Evolutionary conservation across 1,140 invertebrate genomes (phyloP), one percentile per base, ranked within the genome.

Genomic region (Drosophila setifemur): DNA sequence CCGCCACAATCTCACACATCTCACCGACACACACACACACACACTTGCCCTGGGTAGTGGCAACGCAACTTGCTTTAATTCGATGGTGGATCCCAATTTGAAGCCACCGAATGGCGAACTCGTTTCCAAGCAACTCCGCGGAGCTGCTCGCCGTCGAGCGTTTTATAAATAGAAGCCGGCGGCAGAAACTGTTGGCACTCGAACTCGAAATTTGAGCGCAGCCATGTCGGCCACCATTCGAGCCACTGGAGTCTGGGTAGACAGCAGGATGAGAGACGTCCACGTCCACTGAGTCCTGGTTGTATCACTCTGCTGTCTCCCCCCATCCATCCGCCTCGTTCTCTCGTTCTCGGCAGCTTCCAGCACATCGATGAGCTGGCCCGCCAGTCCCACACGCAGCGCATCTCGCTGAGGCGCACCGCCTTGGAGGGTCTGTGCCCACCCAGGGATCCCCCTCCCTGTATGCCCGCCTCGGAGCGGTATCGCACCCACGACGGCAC

Each of bases 401-500:
- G 88, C 26, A 85, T 90, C 42, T 90, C 90, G 0, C n/a, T 90
- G 40, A 71, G 87, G 0, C 81, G 81, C 3, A 90, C 90, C 2
- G 77, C 88, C 6, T 42, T 90, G 7, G 90, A 90, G 60, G 82
- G 73, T 1, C 60, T 90, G 0, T 90, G 90, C 42, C 87, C 90
- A 11, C 88, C 82, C 1, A 71, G 90, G 3, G 88, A 89, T 50
- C 73, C 85, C 21, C 90, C 90, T 0, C 69, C 74, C 8, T 90
- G 90, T 52, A 85, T 90, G 77, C 89, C 89, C 5, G 89, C 89
- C 14, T 72, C 89, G 25, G 74, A 79, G 35, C 93, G 93, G 53
- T 98, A 96, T 89, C 92, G 97, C 66, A 95, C 96, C 6, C 92
- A 94, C 11, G 96, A 97, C 90, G 96, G 96, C 5, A 95, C 95